A percentile compares a stretch with the other conserved stretches of the same genome.
phyloP scores from a whole-genome alignment of 2,888 invertebrate species.

The Calliscelio sp. region DNA sequence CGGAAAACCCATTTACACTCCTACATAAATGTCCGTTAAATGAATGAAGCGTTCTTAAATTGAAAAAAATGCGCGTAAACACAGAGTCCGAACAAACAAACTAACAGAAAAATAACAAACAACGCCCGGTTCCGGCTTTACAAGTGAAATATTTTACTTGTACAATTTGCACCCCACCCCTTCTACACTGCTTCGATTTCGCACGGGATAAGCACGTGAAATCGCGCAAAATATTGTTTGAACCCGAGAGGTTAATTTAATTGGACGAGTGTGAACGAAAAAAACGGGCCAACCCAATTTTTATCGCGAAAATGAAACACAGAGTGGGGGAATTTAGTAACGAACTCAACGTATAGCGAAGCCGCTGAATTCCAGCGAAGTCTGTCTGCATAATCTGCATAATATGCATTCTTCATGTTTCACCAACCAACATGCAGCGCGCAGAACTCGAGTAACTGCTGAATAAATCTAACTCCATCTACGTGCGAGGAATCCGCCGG shows the following conservation, averaged over 20 bases:
- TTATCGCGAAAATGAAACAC: slow-evolving; percentile 18
- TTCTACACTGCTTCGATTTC: slow-evolving; percentile 40
- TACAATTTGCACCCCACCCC: slow-evolving; percentile 31
- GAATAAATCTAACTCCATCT: slow-evolving; percentile 67
- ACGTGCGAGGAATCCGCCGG: slow-evolving; percentile 58
- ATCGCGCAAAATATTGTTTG: slow-evolving; percentile 48
- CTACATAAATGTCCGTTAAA: slow-evolving; percentile 50
- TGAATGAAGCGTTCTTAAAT: slow-evolving; percentile 59
- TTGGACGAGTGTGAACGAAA: slow-evolving; percentile 28
- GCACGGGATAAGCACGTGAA: slow-evolving; percentile 16
- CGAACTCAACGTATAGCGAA: slow-evolving; percentile 40
- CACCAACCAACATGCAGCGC: slow-evolving; percentile 49
- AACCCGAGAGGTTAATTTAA: slow-evolving; percentile 52
- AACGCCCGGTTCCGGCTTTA: slow-evolving; percentile 31
- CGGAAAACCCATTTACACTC: slow-evolving; percentile 39
- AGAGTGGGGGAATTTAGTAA: slow-evolving; percentile 39
- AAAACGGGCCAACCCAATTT: too few species aligned
- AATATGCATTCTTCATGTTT: slow-evolving; percentile 70
- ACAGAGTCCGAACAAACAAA: slow-evolving; percentile 20
- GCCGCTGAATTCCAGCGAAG: slow-evolving; percentile 54
- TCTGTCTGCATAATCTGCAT: slow-evolving; percentile 68
- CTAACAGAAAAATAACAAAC: slow-evolving; percentile 44
- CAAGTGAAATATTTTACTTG: slow-evolving; percentile 57
- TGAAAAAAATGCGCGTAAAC: slow-evolving; percentile 47
- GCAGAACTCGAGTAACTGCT: slow-evolving; percentile 46